A percentile compares a stretch with the other conserved stretches of the same genome.
Conservation (phyloP, 2,888 invertebrate species). For the Caenorhabditis sulstoni region DNA sequence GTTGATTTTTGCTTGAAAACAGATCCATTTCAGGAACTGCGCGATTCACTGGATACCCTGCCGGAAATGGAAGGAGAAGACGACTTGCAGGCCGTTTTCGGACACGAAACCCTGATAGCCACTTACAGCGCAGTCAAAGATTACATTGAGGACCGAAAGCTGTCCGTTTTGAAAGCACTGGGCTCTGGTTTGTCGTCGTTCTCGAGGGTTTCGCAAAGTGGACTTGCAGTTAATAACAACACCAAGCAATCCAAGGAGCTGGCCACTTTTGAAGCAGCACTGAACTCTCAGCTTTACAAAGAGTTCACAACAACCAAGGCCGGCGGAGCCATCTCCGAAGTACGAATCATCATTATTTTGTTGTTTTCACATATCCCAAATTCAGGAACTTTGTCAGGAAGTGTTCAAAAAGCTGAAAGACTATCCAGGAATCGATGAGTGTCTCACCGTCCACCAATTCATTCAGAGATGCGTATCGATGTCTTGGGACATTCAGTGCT, state of each 20-base stretch:
- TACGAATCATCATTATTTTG: too few relatives aligned
- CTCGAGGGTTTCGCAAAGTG: neutral
- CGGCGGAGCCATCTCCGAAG: constrained; percentile 34
- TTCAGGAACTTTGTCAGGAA: constrained; percentile 42
- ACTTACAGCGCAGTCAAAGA: constrained; percentile 42
- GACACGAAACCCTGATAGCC: constrained; percentile 49
- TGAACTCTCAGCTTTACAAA: constrained; percentile 50
- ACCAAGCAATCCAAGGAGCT: constrained; percentile 44
- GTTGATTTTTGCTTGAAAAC: neutral
- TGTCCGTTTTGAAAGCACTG: constrained; percentile 43
- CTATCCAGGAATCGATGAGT: constrained; percentile 45
- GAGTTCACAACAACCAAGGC: constrained; percentile 51
- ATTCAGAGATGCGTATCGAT: constrained; percentile 53
- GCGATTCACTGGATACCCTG: constrained; percentile 86
- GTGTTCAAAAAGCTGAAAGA: constrained; percentile 44
- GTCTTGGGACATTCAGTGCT: constrained; percentile 54
- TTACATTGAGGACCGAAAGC: constrained; percentile 48
- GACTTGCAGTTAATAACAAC: constrained; percentile 46
- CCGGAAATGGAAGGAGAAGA: constrained; percentile 89
- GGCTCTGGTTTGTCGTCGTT: constrained; percentile 30
- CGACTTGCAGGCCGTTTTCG: constrained; percentile 88
- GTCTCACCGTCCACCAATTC: constrained; percentile 41
- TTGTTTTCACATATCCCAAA: neutral
- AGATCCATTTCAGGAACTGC: constrained; percentile 51
- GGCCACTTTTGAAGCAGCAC: constrained; percentile 36